Percentiles rank a stretch among this genome's conserved stretches.
Conservation (phyloP, 2,888 invertebrate species). For the Ametastegia equiseti region DNA sequence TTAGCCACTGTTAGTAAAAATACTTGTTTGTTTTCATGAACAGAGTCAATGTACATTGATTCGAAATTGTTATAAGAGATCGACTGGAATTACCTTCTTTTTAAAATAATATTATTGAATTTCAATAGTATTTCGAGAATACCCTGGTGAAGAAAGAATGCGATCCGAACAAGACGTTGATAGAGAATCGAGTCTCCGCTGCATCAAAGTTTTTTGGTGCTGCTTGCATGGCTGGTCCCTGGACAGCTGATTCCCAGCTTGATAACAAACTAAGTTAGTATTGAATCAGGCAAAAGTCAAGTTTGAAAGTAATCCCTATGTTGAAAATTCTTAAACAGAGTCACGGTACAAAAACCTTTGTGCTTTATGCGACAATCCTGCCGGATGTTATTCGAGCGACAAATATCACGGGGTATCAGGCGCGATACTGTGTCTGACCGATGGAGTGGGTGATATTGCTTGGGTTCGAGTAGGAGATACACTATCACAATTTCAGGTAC, state of each 20-base stretch:
- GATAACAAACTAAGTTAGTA: slow-evolving; percentile 84
- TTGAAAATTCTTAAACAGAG: slow-evolving; percentile 73
- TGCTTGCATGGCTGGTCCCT: slow-evolving; percentile 92
- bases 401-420: slow-evolving; percentile 91
- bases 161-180: slow-evolving; percentile 82
- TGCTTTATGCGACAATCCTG: slow-evolving; percentile 82
- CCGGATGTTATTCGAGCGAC: slow-evolving; percentile 82
- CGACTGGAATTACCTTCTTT: background rate
- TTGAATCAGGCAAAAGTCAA: no score
- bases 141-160: slow-evolving; percentile 85
- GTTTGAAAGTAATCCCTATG: background rate
- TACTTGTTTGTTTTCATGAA: background rate
- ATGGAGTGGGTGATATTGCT: slow-evolving; percentile 88
- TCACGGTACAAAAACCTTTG: slow-evolving; percentile 85
- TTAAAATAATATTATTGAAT: slow-evolving; percentile 46
- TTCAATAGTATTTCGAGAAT: slow-evolving; percentile 85
- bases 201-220: slow-evolving; percentile 86
- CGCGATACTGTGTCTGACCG: slow-evolving; percentile 87
- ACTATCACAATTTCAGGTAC: slow-evolving; percentile 82
- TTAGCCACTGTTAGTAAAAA: slow-evolving; percentile 83
- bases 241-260: slow-evolving; percentile 83
- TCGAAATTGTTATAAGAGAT: background rate
- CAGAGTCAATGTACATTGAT: background rate
- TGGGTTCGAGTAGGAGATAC: slow-evolving; percentile 89
- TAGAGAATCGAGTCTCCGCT: slow-evolving; percentile 87